Evolutionary conservation across 2,888 invertebrate species (phyloP).

Genomic region (Notodonta dromedarius): DNA sequence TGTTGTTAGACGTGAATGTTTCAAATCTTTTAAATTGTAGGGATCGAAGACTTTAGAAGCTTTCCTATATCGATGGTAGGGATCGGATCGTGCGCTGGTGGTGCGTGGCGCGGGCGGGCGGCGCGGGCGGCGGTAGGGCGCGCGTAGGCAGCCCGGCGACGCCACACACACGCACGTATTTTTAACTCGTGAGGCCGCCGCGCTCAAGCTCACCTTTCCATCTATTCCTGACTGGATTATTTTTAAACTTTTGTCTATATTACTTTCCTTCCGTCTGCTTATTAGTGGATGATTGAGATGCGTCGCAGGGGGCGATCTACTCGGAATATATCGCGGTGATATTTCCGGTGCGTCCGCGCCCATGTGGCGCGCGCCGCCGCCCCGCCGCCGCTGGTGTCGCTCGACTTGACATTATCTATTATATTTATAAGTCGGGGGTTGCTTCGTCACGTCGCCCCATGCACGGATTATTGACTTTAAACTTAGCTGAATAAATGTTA

Average conservation of each 20-base stretch:
- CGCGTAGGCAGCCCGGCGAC: constrained; percentile 63
- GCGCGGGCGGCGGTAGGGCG: constrained; percentile 47
- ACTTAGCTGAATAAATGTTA: constrained; percentile 21
- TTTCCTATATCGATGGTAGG: too few species aligned
- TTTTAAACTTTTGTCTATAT: constrained; percentile 84
- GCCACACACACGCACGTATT: constrained; percentile 63
- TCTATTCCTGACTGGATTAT: constrained; percentile 76
- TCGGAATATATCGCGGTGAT: constrained; percentile 70
- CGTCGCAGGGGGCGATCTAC: constrained; percentile 80
- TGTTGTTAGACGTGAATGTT: too few species aligned
- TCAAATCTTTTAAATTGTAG: too few species aligned
- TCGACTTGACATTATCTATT: constrained; percentile 48
- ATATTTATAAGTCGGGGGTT: constrained; percentile 48
- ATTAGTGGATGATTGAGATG: constrained; percentile 82
- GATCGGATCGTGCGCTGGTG: constrained; percentile 44
- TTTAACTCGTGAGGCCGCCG: constrained; percentile 76
- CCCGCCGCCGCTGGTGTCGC: constrained; percentile 39
- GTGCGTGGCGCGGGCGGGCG: constrained; percentile 33
- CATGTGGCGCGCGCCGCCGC: constrained; percentile 51
- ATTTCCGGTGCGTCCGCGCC: constrained; percentile 69
- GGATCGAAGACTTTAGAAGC: background rate
- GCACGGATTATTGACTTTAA: constrained; percentile 35
- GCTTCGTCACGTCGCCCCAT: constrained; percentile 25
- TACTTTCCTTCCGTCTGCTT: constrained; percentile 81
- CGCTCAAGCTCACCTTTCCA: constrained; percentile 81